These are phyloP conservation scores for Nycteola revayana DNA, from an alignment of 2,888 invertebrate genomes.

Conservation along the genomic window DNA sequence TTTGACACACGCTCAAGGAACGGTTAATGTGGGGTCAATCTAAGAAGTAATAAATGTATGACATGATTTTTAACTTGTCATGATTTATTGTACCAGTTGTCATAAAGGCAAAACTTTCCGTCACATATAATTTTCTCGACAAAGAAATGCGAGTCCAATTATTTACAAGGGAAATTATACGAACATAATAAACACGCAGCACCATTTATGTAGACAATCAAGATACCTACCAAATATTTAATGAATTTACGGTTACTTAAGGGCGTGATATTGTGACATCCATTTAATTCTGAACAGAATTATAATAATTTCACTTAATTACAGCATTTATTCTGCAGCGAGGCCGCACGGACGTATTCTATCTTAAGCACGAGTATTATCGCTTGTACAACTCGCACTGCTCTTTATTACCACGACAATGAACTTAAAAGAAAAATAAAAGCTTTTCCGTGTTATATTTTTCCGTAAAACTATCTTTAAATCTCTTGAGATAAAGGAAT, in stretches of 20 bases:
- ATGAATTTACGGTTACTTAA: slow-evolving; percentile 58
- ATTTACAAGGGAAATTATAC: slow-evolving; percentile 15
- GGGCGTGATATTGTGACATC: slow-evolving; percentile 69
- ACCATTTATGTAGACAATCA: slow-evolving; percentile 41
- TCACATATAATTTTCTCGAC: slow-evolving; percentile 12
- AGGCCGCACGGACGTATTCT: slow-evolving; percentile 58
- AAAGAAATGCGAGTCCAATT: slow-evolving; percentile 13
- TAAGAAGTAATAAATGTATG: too few relatives aligned
- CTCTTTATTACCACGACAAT: slow-evolving; percentile 53
- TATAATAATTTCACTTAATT: slow-evolving; percentile 80
- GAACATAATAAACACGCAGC: slow-evolving; percentile 33
- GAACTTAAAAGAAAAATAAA: slow-evolving; percentile 63
- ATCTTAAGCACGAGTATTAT: slow-evolving; percentile 56
- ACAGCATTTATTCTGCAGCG: slow-evolving; percentile 70
- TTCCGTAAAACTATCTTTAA: slow-evolving; percentile 38
- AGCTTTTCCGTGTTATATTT: slow-evolving; percentile 62
- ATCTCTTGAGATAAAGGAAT: slow-evolving; percentile 31
- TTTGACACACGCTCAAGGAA: too few relatives aligned
- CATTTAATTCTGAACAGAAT: slow-evolving; percentile 72
- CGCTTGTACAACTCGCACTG: slow-evolving; percentile 35
- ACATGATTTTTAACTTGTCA: too few relatives aligned
- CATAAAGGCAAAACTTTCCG: slow-evolving; percentile 9
- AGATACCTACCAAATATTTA: slow-evolving; percentile 48
- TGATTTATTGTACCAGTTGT: not conserved
- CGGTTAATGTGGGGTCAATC: too few relatives aligned